A percentile compares a stretch with the other conserved stretches of the same genome.
phyloP scores from a whole-genome alignment of 1,140 invertebrate genomes.

The Andrena cerasifolii region DNA sequence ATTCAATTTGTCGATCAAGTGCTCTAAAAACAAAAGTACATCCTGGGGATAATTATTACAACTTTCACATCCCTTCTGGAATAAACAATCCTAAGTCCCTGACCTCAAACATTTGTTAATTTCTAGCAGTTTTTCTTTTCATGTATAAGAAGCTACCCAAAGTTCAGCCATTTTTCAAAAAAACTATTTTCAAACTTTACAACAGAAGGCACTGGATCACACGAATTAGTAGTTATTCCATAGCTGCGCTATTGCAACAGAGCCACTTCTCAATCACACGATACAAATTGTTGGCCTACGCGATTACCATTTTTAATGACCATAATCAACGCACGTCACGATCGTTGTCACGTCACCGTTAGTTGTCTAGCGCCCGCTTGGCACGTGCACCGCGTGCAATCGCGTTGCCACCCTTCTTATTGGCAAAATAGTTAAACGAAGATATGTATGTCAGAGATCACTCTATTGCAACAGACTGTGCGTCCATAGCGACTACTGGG shows the following conservation, averaged over 20 bases:
- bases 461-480: neutral
- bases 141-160: too few relatives aligned
- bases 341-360: neutral
- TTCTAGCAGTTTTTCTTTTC: too few relatives aligned
- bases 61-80: too few relatives aligned
- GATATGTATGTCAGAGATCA: neutral
- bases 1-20: too few relatives aligned
- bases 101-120: too few relatives aligned
- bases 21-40: too few relatives aligned
- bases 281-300: neutral
- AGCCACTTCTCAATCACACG: constrained; percentile 9
- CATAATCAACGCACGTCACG: constrained; percentile 5
- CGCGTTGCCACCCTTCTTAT: neutral
- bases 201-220: too few relatives aligned
- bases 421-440: neutral
- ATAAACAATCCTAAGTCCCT: too few relatives aligned
- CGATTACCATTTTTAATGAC: neutral
- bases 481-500: neutral
- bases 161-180: too few relatives aligned
- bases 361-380: neutral
- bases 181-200: too few relatives aligned
- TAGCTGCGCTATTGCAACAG: neutral
- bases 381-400: constrained; percentile 10
- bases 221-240: too few relatives aligned
- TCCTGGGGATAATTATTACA: too few relatives aligned